Evolutionary conservation across 2,888 invertebrate species (phyloP).

Genomic region (Hanleya hanleyi): DNA sequence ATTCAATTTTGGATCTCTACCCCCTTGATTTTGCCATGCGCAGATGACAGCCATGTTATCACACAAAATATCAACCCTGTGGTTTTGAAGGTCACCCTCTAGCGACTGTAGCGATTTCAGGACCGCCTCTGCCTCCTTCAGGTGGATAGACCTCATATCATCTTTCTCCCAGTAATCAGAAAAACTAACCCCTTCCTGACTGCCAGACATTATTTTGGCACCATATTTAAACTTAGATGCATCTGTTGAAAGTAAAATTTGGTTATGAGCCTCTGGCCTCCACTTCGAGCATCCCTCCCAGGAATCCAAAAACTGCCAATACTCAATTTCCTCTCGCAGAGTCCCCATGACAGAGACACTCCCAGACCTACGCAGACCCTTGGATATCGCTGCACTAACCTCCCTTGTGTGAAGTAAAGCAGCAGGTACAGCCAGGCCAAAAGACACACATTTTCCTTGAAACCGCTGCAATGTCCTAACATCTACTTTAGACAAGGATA

Average conservation of each 20-base stretch:
- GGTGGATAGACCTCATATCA: background rate
- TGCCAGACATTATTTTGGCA: background rate
- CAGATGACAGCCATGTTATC: background rate
- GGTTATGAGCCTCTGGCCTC: background rate
- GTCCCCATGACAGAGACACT: background rate
- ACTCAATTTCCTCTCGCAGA: background rate
- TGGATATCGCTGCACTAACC: background rate
- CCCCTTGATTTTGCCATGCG: constrained; percentile 14
- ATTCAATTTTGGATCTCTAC: constrained; percentile 12
- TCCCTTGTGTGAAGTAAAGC: too few species aligned
- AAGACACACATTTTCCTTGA: constrained; percentile 10
- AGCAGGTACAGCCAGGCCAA: constrained; percentile 4
- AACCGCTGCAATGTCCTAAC: background rate
- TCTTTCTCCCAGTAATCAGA: background rate
- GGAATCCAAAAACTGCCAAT: constrained; percentile 11
- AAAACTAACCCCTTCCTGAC: background rate
- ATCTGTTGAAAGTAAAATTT: background rate
- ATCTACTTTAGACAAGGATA: background rate
- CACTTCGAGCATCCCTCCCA: background rate
- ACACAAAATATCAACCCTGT: background rate
- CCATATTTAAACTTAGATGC: background rate
- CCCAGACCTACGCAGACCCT: background rate
- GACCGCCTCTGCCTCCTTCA: background rate
- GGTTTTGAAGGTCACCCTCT: background rate
- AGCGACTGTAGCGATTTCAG: background rate